A percentile compares a stretch with the other conserved stretches of the same genome.
Evolutionary conservation across 2,888 invertebrate species (phyloP).

Genomic region (Noctua janthe): DNA sequence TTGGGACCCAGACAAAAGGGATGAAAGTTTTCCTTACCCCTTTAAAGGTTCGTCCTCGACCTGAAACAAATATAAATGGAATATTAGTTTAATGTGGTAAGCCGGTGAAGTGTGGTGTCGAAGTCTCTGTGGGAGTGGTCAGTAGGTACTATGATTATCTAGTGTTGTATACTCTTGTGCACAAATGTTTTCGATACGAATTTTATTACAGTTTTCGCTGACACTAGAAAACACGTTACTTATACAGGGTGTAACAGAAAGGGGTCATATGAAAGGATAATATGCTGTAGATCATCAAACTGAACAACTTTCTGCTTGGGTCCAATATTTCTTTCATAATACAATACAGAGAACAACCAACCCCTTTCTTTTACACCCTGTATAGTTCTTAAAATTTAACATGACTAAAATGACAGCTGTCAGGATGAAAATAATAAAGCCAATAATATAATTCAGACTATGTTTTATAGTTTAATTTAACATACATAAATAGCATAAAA

Average conservation of each 20-base stretch:
- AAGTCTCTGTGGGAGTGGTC: not conserved
- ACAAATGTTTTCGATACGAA: not conserved
- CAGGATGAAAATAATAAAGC: not conserved
- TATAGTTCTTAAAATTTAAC: not conserved
- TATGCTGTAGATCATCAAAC: no score
- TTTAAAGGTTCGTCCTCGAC: constrained; percentile 36
- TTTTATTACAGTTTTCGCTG: not conserved
- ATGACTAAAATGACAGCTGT: not conserved
- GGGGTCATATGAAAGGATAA: no score
- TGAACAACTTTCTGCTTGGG: no score
- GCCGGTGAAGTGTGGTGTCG: no score
- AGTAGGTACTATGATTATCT: not conserved
- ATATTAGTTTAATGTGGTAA: constrained; percentile 33
- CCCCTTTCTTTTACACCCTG: no score
- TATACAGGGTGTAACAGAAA: no score
- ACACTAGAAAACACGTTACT: not conserved
- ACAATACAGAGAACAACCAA: no score
- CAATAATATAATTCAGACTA: not conserved
- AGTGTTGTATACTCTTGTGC: not conserved
- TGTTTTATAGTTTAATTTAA: not conserved
- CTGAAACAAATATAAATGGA: constrained; percentile 59
- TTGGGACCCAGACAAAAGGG: constrained; percentile 53
- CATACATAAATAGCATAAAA: not conserved
- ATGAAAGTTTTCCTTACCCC: constrained; percentile 56
- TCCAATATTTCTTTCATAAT: no score